phyloP scores from a whole-genome alignment of 2,113 vertebrate genomes.

The Hystrix cristata region DNA sequence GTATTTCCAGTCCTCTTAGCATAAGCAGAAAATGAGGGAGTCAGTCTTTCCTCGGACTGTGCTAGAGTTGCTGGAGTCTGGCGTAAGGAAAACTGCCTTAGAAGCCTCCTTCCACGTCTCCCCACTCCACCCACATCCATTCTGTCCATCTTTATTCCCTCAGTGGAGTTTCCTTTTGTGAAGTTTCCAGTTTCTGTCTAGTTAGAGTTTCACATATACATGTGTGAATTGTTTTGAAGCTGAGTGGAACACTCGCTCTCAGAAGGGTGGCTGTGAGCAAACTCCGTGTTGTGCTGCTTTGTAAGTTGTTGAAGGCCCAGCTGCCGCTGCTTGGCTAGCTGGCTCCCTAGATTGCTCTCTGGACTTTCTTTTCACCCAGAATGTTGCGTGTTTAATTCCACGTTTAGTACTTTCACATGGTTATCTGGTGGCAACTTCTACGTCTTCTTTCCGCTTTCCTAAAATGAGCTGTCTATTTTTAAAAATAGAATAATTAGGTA shows the following conservation, averaged over 20 bases:
- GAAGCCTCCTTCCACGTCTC: slow-evolving; percentile 15
- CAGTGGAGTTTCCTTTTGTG: not conserved
- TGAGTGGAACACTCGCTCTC: not conserved
- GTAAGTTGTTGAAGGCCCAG: not conserved
- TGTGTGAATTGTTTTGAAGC: slow-evolving; percentile 26
- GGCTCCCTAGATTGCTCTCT: not conserved
- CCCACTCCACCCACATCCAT: not conserved
- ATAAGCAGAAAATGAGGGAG: slow-evolving; percentile 71
- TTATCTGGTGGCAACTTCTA: not conserved
- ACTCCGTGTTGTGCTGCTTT: not conserved
- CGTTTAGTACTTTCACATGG: not conserved
- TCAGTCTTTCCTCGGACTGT: slow-evolving; percentile 29
- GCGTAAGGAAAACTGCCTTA: not conserved
- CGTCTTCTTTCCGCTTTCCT: slow-evolving; percentile 45
- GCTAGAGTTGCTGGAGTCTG: slow-evolving; percentile 56
- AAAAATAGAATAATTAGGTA: not conserved
- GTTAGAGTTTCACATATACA: not conserved
- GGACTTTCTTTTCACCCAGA: not conserved
- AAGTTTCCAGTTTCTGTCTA: not conserved
- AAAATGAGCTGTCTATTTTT: slow-evolving; percentile 21
- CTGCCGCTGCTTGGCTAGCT: not conserved
- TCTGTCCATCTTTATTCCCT: not conserved
- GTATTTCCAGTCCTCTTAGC: slow-evolving; percentile 81
- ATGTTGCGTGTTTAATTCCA: not conserved
- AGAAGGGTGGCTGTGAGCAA: not conserved